Evolutionary conservation across 2,797 vertebrate species (phyloP), one percentile per base, ranked within the genome.

Genomic region (Apogon hyalosoma): DNA sequence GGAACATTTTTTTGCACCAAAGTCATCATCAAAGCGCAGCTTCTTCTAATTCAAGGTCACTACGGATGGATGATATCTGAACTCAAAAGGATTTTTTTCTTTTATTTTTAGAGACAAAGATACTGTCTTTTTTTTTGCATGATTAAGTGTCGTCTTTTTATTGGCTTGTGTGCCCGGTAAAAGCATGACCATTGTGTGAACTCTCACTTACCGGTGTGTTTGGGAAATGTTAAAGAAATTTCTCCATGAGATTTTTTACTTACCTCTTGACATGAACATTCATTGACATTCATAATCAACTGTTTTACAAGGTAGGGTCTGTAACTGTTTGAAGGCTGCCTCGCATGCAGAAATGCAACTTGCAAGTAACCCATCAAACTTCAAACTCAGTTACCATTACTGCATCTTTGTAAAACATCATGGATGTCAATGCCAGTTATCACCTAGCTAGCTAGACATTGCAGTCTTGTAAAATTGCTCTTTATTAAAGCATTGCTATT

Each of bases 1-100:
- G 92, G 91, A 92, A 93, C 91, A 90, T 93, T 93, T 90, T 91
- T 92, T 93, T 92, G 92, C 92, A 93, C 92, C 92, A 93, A 93
- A 92, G 92, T 93, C 92, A 92, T 90, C 92, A 90, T 92, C 91
- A 90, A 92, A 85, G 92, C 89, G 92, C 92, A 93, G 92, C 92
- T 92, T 92, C 87, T 92, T 88, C 91, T 91, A 89, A 87, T 87
- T 91, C 89, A 89, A 90, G 88, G 86, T 92, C 88, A 90, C 88
- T 76, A 88, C 7, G 86, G 87, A 90, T 84, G 87, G 90, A 91
- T 88, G 86, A 83, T 87, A 88, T 86, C 85, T 86, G 83, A 91
- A 90, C 83, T 87, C 78, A 74, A 85, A 86, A 78, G 58, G 75
- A 69, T 65, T 79, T 82, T 76, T 10, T 72, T 73, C 31, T 73